Conservation (phyloP, 2,113 vertebrate species). For the Columba livia region DNA sequence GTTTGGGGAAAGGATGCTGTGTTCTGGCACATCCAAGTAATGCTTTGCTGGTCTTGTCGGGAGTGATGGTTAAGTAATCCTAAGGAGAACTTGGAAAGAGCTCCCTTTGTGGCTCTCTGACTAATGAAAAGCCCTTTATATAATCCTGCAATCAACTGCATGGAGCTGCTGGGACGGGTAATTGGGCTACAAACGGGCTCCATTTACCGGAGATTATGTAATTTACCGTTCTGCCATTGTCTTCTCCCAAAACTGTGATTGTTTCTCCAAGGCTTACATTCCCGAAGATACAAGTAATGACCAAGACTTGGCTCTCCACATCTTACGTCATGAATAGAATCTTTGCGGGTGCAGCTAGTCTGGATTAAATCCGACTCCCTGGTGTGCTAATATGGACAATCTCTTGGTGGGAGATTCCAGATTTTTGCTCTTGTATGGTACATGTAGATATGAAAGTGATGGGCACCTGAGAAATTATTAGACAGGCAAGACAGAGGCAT, state of each 20-base stretch:
- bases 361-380: not conserved
- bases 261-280: not conserved
- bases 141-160: slow-evolving; percentile 67
- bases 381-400: rapidly evolving
- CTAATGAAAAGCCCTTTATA: slow-evolving; percentile 69
- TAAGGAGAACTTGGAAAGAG: slow-evolving; percentile 40
- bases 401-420: not conserved
- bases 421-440: not conserved
- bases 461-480: not conserved
- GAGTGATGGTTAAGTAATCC: slow-evolving; percentile 39
- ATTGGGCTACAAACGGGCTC: slow-evolving; percentile 50
- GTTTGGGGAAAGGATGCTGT: not conserved
- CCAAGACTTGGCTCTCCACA: not conserved
- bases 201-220: slow-evolving; percentile 56
- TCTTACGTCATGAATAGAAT: not conserved
- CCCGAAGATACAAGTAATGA: not conserved
- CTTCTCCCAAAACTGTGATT: not conserved
- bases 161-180: slow-evolving; percentile 56
- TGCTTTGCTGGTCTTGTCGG: slow-evolving; percentile 7
- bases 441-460: not conserved
- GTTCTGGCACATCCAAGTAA: not conserved
- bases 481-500: not conserved
- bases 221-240: not conserved
- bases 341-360: not conserved
- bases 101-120: slow-evolving; percentile 57